Conservation (phyloP, 2,797 vertebrate genomes). For the Cynopterus sphinx region DNA sequence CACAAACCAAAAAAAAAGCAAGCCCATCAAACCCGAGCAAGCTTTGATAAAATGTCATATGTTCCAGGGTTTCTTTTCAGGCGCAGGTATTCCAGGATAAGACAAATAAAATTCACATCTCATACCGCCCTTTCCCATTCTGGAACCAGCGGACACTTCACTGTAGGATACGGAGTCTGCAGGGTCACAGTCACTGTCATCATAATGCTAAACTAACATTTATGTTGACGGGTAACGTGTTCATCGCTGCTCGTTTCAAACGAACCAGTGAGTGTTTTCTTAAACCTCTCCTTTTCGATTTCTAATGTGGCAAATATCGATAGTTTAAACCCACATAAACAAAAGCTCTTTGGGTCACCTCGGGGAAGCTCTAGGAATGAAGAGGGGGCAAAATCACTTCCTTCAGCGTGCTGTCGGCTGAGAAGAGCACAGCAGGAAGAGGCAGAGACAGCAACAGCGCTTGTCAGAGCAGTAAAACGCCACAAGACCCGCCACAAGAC, state of each 20-base stretch:
- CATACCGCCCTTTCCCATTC: rapidly evolving
- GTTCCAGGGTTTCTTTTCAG: background rate
- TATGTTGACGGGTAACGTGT: background rate
- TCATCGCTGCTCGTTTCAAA: background rate
- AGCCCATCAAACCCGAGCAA: background rate
- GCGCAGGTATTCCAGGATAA: background rate
- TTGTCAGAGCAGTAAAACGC: background rate
- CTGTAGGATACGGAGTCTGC: background rate
- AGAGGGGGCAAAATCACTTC: background rate
- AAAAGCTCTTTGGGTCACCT: conserved; percentile 45
- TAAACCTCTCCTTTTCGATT: background rate
- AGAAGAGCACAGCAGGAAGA: background rate
- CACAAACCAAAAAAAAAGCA: background rate
- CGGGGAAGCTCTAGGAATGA: background rate
- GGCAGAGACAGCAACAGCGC: background rate
- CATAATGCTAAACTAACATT: background rate
- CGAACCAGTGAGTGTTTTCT: background rate
- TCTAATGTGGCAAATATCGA: background rate
- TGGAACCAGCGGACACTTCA: background rate
- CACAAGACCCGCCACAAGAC: background rate
- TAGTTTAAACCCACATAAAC: conserved; percentile 63
- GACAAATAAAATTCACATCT: background rate
- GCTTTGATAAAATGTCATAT: background rate
- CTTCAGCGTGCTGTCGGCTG: background rate
- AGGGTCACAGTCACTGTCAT: background rate